Conservation (phyloP, 2,113 vertebrate species). For the Brachypteracias leptosomus region DNA sequence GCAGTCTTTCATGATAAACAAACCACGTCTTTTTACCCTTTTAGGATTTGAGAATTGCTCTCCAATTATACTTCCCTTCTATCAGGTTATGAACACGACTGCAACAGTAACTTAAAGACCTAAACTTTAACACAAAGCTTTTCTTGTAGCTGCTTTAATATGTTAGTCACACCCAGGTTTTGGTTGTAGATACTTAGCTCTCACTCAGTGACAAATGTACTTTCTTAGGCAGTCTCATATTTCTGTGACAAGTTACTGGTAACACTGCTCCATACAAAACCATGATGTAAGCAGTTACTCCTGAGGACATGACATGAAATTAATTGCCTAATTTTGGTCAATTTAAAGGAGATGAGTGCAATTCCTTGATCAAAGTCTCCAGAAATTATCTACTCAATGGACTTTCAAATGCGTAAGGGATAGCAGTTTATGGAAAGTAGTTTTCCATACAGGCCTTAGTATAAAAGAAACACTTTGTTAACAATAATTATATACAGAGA, state of each 20-base stretch:
- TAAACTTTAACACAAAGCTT: neutral
- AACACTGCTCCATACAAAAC: neutral
- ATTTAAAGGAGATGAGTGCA: neutral
- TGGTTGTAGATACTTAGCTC: neutral
- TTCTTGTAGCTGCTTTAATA: neutral
- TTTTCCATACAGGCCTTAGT: neutral
- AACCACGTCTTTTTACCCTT: neutral
- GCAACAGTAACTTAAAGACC: neutral
- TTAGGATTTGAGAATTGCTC: constrained; percentile 3
- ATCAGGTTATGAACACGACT: neutral
- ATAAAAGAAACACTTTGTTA: neutral
- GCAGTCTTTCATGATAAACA: constrained; percentile 38
- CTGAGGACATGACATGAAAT: neutral
- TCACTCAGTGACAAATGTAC: neutral
- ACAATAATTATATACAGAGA: neutral
- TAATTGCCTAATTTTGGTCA: neutral
- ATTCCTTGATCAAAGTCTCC: neutral
- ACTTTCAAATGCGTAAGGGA: neutral
- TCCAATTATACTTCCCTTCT: neutral
- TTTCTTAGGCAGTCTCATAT: neutral
- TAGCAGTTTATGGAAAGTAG: neutral
- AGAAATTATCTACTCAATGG: neutral
- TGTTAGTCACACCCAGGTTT: neutral
- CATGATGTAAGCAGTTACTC: neutral
- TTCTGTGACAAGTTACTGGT: neutral